Base-by-base conservation (phyloP, 53 echinoderm and acorn worm genomes). In the Stichopus horrens region DNA sequence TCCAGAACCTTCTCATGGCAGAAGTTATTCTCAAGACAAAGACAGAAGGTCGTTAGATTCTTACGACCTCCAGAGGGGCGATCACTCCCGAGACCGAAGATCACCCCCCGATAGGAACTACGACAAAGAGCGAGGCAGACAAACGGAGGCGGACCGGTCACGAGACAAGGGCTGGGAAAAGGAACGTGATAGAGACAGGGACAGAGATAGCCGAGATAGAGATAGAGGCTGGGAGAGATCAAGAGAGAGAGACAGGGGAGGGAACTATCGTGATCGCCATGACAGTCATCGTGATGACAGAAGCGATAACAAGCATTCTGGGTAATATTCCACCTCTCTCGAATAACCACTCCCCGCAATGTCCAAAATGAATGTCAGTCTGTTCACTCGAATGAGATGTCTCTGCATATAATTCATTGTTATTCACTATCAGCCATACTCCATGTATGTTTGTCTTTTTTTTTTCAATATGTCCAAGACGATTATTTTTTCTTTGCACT, bases 121-220 rank as follows among this genome's bases (percentile, higher is more conserved):
- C 8, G 56, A 73, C 14, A 83, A 16, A 23, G 52, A 67, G 18
- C 51, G 83, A 22, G 89, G 66, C 20, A 89, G 71, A 57, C 60
- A 67, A 9, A 81, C 52, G n/a, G 90, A 83, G 22, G 74, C 52
- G 53, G 83, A 90, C 9, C 20, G 90, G 53, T 20, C 53, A 22
- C 68, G 57, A 57, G 84, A 90, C 6, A 53, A 83, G n/a, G 90
- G 85, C 19, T 21, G 83, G n/a, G 71, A 89, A n/a, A 89, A 66
- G 59, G 60, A 89, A 55, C 66, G 67, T 23, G 89, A 83, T 5
- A 21, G 90, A 55, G 74, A 86, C 7, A 90, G 86, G 58, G 76
- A 75, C 11, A 88, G 88, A 22, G 88, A 88, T 54, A 53, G 11
- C 11, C 76, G 77, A 77, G 76, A 58, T 7, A 63, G 86, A 21